A percentile compares a stretch with the other conserved stretches of the same genome.
These are phyloP conservation scores for Tapera naevia DNA, from an alignment of 2,797 vertebrate genomes.

Conservation along the genomic window DNA sequence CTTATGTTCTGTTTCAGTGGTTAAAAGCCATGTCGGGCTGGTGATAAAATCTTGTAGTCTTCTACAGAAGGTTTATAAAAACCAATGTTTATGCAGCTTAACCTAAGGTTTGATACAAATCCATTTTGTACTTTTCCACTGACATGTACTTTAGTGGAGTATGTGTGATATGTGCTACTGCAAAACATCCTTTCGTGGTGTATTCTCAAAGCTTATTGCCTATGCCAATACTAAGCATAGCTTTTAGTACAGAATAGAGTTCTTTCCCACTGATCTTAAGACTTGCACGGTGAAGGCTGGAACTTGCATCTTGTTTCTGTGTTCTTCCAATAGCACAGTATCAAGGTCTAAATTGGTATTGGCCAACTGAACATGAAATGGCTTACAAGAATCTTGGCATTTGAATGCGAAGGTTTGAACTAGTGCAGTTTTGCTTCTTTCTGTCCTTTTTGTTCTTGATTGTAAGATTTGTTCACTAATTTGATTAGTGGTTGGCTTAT, in stretches of 20 bases:
- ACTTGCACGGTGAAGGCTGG: not conserved
- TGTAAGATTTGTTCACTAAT: not conserved
- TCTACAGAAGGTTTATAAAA: constrained; percentile 9
- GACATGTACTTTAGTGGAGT: not conserved
- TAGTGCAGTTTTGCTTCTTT: not conserved
- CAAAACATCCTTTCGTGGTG: not conserved
- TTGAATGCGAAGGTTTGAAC: not conserved
- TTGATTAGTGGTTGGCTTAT: not conserved
- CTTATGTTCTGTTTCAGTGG: not conserved
- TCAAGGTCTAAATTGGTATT: not conserved
- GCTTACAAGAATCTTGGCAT: not conserved
- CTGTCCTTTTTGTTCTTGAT: not conserved
- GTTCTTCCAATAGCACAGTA: not conserved
- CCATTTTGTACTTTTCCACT: not conserved
- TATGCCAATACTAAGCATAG: not conserved
- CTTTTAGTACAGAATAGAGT: not conserved
- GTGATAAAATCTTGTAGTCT: not conserved
- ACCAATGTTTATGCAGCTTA: not conserved
- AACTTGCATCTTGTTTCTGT: not conserved
- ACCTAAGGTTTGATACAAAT: not conserved
- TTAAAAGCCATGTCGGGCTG: not conserved
- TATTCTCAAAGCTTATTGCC: not conserved
- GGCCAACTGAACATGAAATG: not conserved
- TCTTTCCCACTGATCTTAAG: not conserved
- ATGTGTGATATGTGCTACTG: not conserved